A percentile compares a stretch with the other conserved stretches of the same genome.
These are phyloP conservation scores for Drosophila melanosoma DNA, from an alignment of 2,888 invertebrate genomes.

Conservation along the genomic window DNA sequence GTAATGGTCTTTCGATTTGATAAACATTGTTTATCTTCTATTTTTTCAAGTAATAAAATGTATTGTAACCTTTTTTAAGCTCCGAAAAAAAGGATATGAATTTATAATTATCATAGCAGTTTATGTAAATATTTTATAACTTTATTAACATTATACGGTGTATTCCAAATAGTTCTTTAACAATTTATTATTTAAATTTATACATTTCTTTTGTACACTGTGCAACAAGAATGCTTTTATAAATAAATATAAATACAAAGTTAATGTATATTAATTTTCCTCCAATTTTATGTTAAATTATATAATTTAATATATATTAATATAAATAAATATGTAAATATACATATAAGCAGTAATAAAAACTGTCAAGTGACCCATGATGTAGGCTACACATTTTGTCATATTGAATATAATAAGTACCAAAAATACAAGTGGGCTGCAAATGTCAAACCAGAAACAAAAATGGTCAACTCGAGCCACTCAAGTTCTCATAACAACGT, in stretches of 20 bases:
- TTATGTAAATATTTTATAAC: too few relatives aligned
- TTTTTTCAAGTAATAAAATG: neutral
- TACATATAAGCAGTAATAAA: neutral
- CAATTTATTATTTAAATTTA: neutral
- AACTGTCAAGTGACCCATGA: conserved; percentile 5
- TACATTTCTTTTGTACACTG: neutral
- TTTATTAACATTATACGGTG: neutral
- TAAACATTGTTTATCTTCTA: neutral
- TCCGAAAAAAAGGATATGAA: neutral
- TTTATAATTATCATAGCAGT: neutral
- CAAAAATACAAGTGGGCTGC: conserved; percentile 12
- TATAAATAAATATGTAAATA: neutral
- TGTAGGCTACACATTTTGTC: conserved; percentile 34
- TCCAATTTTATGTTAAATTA: too few relatives aligned
- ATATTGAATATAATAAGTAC: conserved; percentile 12
- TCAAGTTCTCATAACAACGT: conserved; percentile 4
- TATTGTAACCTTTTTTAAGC: neutral
- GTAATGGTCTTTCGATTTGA: neutral
- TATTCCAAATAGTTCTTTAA: neutral
- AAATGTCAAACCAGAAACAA: conserved; percentile 3
- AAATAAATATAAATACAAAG: neutral
- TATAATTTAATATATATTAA: neutral
- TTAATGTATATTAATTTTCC: too few relatives aligned
- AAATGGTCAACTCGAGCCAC: neutral
- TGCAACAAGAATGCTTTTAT: neutral